phyloP scores from a whole-genome alignment of 1,140 invertebrate species.

The Colletes latitarsis region DNA sequence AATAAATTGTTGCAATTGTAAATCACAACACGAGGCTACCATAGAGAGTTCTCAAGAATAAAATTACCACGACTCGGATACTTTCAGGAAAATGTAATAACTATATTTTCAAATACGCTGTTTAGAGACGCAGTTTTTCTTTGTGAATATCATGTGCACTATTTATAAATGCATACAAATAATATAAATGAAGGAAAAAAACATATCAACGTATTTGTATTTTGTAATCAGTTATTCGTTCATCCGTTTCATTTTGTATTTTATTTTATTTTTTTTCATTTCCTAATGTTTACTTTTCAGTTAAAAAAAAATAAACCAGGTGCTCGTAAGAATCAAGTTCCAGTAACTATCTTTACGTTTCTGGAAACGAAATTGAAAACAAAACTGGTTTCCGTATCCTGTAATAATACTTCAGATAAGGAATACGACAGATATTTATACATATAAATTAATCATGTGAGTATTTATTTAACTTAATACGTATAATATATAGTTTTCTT shows the following conservation, averaged over 20 bases:
- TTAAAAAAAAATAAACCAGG: background rate
- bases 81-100: slow-evolving; percentile 31
- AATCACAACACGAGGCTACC: slow-evolving; percentile 17
- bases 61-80: slow-evolving; percentile 16
- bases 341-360: background rate
- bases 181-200: slow-evolving; percentile 23
- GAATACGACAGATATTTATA: background rate
- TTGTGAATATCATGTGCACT: slow-evolving; percentile 38
- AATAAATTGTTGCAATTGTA: slow-evolving; percentile 52
- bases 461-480: background rate
- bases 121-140: slow-evolving; percentile 16
- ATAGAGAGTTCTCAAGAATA: slow-evolving; percentile 1
- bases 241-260: background rate
- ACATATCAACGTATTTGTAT: slow-evolving; percentile 17
- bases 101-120: slow-evolving; percentile 41
- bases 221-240: background rate
- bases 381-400: background rate
- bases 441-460: slow-evolving; percentile 1
- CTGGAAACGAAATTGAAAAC: background rate
- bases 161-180: slow-evolving; percentile 40
- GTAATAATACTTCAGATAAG: too few relatives aligned
- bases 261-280: background rate
- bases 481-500: slow-evolving; percentile 5
- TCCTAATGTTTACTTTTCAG: slow-evolving; percentile 20
- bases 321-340: background rate